Evolutionary conservation across 2,888 invertebrate species (phyloP), one percentile per base, ranked within the genome.

Genomic region (Tinea pellionella): DNA sequence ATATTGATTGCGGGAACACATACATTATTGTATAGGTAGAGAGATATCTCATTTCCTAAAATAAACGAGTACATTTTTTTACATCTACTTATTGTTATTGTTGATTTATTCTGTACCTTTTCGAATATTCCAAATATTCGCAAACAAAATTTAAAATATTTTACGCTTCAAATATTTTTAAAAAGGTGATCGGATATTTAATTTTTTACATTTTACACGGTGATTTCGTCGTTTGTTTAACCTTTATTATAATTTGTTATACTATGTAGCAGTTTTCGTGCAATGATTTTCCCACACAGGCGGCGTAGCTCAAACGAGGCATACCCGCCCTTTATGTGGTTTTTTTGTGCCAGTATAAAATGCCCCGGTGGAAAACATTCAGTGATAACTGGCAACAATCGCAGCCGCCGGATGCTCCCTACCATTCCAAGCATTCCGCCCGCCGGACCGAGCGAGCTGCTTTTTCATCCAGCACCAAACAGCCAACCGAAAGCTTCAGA

Each of bases 321-420:
- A 79, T 78, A 76, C 78, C 80, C 80, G 83, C 81, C 87, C 85
- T 86, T 86, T 85, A 81, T 85, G 85, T 78, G 80, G 80, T 79
- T 85, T 61, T 86, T 87, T 86, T 86, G 84, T 82, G 77, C 77
- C 81, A 74, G 74, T 80, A 83, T 80, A 82, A 82, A 85, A 87
- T 85, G 78, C 83, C 74, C 78, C 78, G 71, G 79, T 81, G 84
- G 80, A 86, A 85, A 87, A 85, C 85, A 86, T 84, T 83, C 87
- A 84, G 87, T 86, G 86, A 87, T 87, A 87, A 85, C 87, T 84
- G 85, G 85, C 77, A 84, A 87, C 85, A 87, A 86, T 86, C 87
- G 87, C 78, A 78, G 85, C 84, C 83, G 86, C 78, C 86, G 88
- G 87, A 87, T 84, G 85, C 84, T 76, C 79, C 75, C 77, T 73